phyloP scores from a whole-genome alignment of 2,797 vertebrate genomes.

The Gallinago nigripennis region DNA sequence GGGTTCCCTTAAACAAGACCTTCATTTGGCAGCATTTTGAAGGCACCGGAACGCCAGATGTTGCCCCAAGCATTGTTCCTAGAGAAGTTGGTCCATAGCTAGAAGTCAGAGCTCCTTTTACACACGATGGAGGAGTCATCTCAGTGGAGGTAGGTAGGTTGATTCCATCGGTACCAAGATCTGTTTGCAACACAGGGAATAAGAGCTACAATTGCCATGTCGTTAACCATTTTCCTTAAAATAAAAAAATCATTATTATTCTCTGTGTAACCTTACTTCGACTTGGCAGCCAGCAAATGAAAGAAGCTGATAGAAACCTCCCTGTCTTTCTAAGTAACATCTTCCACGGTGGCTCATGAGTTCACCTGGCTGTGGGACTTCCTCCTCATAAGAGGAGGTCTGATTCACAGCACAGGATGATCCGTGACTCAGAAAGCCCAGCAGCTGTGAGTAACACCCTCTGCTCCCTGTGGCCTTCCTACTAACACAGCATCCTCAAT shows the following conservation, averaged over 20 bases:
- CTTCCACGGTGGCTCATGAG: not conserved
- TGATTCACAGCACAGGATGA: not conserved
- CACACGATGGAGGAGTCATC: not conserved
- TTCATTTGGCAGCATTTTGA: conserved; percentile 24
- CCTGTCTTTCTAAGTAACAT: not conserved
- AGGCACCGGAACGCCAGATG: not conserved
- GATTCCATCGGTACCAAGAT: conserved; percentile 94
- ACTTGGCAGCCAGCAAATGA: not conserved
- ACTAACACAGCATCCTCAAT: not conserved
- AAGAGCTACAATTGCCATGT: not conserved
- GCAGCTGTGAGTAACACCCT: not conserved
- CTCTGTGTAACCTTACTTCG: too few relatives aligned
- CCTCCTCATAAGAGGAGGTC: not conserved
- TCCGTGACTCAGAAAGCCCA: not conserved
- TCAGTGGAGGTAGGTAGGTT: conserved; percentile 90
- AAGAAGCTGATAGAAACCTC: not conserved
- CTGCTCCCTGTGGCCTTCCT: not conserved
- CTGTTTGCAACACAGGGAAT: conserved; percentile 73
- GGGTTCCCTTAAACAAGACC: conserved; percentile 13
- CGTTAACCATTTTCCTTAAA: not conserved
- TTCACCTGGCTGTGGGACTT: not conserved
- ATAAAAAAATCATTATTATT: not conserved
- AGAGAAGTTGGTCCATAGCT: conserved; percentile 21
- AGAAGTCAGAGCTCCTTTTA: conserved; percentile 29
- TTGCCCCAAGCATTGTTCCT: conserved; percentile 17